Base-by-base conservation (phyloP, 1,140 invertebrate genomes). In the Hycleus phaleratus region DNA sequence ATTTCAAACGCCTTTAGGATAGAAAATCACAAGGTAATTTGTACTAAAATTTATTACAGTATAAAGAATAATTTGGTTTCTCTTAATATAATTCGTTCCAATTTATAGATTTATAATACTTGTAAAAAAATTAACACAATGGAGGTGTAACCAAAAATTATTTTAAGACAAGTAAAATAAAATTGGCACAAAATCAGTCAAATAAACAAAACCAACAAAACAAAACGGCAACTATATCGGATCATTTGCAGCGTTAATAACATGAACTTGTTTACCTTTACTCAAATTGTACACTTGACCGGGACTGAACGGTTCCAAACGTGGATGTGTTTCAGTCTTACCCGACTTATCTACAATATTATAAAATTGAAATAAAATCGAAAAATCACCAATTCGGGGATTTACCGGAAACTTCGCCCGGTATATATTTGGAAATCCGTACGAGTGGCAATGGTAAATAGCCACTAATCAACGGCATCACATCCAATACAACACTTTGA, bases 211-310 rank as follows among this genome's bases (percentile, higher is more conserved):
- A 38, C 18, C 11, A 40, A 47, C 26, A 24, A n/a, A 18, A 25
- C 7, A 53, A 45, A 46, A 55, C 8, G n/a, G 11, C 18, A 38
- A 46, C 43, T 46, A 55, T 26, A 46, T 40, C 48, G 32, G 47
- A 40, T 69, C 68, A 39, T 51, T 69, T 26, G 56, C 45, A 10
- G 61, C 61, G 32, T 63, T 62, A 25, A 94, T 78, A 38, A 95
- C 90, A 71, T 95, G 89, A 56, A 93, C 85, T 77, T 95, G 92
- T 68, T 83, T 83, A 52, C 89, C 87, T 77, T 93, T 91, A 58
- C 88, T 91, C 49, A 83, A 85, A 75, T 93, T 92, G 74, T 93
- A 94, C 5, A 95, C 86, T 74, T 94, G 90, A 5, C 90, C 90
- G 3, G 86, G 81, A 70, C 85, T 86, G 75, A 93, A 93, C 10